These are phyloP conservation scores for Crocidura indochinensis DNA, from an alignment of 2,797 vertebrate species.

Conservation along the genomic window DNA sequence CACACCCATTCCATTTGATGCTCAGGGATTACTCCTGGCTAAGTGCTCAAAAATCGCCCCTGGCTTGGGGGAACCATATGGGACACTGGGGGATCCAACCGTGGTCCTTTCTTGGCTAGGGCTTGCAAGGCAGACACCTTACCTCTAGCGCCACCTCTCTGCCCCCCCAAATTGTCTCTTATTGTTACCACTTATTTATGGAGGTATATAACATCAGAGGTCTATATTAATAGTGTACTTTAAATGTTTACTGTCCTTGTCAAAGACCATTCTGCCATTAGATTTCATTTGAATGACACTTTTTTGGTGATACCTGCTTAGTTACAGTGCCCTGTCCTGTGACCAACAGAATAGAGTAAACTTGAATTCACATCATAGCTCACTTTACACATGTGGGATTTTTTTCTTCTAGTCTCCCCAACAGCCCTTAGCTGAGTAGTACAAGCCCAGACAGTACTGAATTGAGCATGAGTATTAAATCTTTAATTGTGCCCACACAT, in stretches of 20 bases:
- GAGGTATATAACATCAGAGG: neutral
- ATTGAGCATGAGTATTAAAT: constrained; percentile 8
- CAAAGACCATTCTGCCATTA: neutral
- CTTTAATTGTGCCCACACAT: neutral
- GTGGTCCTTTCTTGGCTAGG: too few species aligned
- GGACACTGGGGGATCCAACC: too few species aligned
- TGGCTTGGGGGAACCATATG: too few species aligned
- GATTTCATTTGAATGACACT: neutral
- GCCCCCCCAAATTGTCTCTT: too few species aligned
- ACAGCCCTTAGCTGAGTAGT: neutral
- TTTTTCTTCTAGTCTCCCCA: neutral
- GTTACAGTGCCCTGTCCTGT: neutral
- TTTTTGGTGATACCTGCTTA: neutral
- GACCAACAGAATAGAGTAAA: neutral
- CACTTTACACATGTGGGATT: neutral
- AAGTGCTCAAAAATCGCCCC: too few species aligned
- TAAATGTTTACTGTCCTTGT: constrained; percentile 24
- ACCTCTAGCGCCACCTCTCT: too few species aligned
- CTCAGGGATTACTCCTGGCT: too few species aligned
- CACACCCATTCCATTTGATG: too few species aligned
- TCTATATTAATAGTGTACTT: constrained; percentile 36
- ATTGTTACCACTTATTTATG: neutral
- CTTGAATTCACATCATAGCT: neutral
- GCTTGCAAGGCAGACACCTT: too few species aligned
- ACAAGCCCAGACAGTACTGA: neutral